Conservation (phyloP, 1,140 invertebrate species). For the Pachyrhynchus sulphureomaculatus region DNA sequence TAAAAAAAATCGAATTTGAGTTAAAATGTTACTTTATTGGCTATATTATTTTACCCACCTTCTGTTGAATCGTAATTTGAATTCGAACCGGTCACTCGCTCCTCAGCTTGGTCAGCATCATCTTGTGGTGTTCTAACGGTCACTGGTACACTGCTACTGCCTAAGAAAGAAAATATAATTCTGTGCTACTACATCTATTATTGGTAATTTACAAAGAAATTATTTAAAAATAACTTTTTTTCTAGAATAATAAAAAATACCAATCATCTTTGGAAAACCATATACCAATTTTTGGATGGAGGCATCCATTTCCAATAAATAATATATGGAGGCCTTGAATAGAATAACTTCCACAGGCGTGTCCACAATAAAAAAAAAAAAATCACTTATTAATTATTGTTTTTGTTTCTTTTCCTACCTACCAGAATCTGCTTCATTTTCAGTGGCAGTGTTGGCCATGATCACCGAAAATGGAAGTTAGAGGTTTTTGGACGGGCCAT, state of each 20-base stretch:
- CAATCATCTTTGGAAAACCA: no score
- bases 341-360: no score
- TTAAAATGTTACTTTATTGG: no score
- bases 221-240: no score
- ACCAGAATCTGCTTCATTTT: slow-evolving; percentile 52
- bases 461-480: slow-evolving; percentile 39
- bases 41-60: slow-evolving; percentile 48
- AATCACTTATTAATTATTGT: no score
- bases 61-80: slow-evolving; percentile 65
- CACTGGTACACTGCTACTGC: slow-evolving; percentile 22
- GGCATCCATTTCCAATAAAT: no score
- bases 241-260: no score
- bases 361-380: no score
- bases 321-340: no score
- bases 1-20: no score
- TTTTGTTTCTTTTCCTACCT: slow-evolving; percentile 35
- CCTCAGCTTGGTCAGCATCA: slow-evolving; percentile 49
- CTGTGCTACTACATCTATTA: not conserved
- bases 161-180: slow-evolving; percentile 2
- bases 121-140: slow-evolving; percentile 39
- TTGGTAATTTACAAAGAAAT: no score
- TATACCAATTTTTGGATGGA: no score
- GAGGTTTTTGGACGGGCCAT: slow-evolving; percentile 36
- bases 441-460: slow-evolving; percentile 50
- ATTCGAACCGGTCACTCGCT: slow-evolving; percentile 55